phyloP scores from a whole-genome alignment of 2,797 vertebrate genomes.

The Botia kubotai region DNA sequence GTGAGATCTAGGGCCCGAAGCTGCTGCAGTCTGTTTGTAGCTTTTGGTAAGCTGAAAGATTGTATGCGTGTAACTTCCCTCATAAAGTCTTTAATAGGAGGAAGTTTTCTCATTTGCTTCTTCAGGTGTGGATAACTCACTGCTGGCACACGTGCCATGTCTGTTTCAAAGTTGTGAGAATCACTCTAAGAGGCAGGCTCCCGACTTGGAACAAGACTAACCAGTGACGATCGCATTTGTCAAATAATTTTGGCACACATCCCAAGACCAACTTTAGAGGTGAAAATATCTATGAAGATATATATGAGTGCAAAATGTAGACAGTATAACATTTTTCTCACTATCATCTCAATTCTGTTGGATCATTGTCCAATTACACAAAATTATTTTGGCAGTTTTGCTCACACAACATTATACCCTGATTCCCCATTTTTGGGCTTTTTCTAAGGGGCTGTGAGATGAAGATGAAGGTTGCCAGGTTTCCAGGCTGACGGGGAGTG shows the following conservation, averaged over 20 bases:
- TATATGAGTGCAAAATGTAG: conserved; percentile 33
- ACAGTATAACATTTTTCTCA: conserved; percentile 37
- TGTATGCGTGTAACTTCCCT: conserved; percentile 56
- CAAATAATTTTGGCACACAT: conserved; percentile 48
- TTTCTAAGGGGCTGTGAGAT: conserved; percentile 46
- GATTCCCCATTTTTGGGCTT: conserved; percentile 50
- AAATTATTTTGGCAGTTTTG: conserved; percentile 58
- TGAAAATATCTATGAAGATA: conserved; percentile 28
- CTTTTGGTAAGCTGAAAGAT: conserved; percentile 51
- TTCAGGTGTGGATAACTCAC: conserved; percentile 55
- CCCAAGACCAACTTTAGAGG: conserved; percentile 51
- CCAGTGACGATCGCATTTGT: conserved; percentile 43
- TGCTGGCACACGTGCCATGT: conserved; percentile 48
- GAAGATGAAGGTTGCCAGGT: conserved; percentile 60
- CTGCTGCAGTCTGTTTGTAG: conserved; percentile 30
- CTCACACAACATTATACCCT: conserved; percentile 52
- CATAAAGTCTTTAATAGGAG: conserved; percentile 57
- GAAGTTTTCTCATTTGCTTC: conserved; percentile 54
- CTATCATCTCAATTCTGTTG: conserved; percentile 36
- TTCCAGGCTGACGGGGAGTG: conserved; percentile 46
- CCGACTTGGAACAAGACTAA: conserved; percentile 35
- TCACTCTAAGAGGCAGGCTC: conserved; percentile 28
- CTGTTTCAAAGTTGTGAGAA: conserved; percentile 41
- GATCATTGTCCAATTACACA: conserved; percentile 61
- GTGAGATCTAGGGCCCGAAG: conserved; percentile 27